Base-by-base conservation (phyloP, 1,140 invertebrate species). In the Lucilia cuprina region DNA sequence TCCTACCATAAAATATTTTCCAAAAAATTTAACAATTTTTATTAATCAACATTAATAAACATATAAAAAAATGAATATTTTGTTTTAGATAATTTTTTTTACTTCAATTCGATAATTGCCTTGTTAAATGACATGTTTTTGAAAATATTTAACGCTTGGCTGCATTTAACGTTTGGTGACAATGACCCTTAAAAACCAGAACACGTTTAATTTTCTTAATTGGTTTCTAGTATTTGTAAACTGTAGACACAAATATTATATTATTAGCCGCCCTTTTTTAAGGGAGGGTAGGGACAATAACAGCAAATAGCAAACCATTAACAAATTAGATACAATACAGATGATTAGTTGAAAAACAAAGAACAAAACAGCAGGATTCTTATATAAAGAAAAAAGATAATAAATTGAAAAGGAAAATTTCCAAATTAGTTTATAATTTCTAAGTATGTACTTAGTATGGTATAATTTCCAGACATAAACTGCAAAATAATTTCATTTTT, bases 171-270 rank as follows among this genome's bases (percentile, higher is more conserved):
- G 50, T 80, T 80, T 80, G 77, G 41, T 50, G 41, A 80, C 77
- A 80, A 80, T 80, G 77, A 80, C 77, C 77, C 77, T 80, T 80
- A 49, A 21, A 49, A 80, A 49, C 77, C 77, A 80, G 41, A 80
- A 80, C 77, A 80, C 77, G 77, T 80, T 80, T 80, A 80, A 80
- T 80, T 80, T 80, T 80, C 47, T 80, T 80, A 80, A 80, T 80
- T 80, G 77, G 77, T 80, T 80, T 21, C 77, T 80, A 80, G n/a
- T 80, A 49, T 80, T 80, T 80, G 77, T 80, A 21, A 70, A 70
- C 65, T 21, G 65, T 21, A 25, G 9, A 21, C 65, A 19, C n/a
- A 70, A 70, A 70, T n/a, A 55, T 55, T 55, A n/a, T 55, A 3
- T 41, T 12, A 55, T 55, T 55, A 14, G 4, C 13, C 21, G 65